Evolutionary conservation across 2,113 vertebrate species (phyloP).

Genomic region (Petrocephalus microphthalmus): DNA sequence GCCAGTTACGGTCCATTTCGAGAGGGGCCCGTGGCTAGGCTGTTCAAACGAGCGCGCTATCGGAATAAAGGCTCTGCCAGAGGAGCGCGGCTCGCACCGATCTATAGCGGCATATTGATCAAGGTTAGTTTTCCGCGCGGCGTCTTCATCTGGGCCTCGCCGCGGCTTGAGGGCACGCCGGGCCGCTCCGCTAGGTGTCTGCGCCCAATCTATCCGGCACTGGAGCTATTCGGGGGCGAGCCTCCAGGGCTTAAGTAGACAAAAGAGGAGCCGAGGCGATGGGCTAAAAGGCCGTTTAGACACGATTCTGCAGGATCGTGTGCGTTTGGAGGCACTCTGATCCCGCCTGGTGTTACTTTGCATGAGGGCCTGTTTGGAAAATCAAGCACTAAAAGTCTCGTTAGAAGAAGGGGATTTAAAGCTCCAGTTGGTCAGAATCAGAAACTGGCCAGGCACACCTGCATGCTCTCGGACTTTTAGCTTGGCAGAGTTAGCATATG

Average conservation of each 20-base stretch:
- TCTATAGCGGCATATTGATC: slow-evolving; percentile 26
- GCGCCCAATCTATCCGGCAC: slow-evolving; percentile 9
- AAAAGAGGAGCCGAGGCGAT: background rate
- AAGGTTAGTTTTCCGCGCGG: slow-evolving; percentile 22
- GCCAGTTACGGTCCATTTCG: slow-evolving; percentile 9
- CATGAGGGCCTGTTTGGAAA: background rate
- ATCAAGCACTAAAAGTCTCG: background rate
- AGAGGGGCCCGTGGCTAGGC: slow-evolving; percentile 11
- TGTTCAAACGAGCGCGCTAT: slow-evolving; percentile 13
- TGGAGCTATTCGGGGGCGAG: slow-evolving; percentile 35
- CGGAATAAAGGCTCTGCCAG: slow-evolving; percentile 1
- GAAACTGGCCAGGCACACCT: background rate
- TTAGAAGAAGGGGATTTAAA: background rate
- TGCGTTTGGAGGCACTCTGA: background rate
- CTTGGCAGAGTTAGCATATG: background rate
- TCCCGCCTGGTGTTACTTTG: background rate
- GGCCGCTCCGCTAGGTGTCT: background rate
- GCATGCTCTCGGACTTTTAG: background rate
- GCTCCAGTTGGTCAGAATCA: background rate
- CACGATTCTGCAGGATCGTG: background rate
- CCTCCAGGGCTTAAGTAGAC: slow-evolving; percentile 22
- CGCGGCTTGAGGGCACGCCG: background rate
- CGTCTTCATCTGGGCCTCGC: background rate
- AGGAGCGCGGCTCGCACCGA: background rate
- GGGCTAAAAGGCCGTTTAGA: slow-evolving; percentile 18